phyloP scores from a whole-genome alignment of 1,140 invertebrate species.

The Teleogryllus occipitalis region DNA sequence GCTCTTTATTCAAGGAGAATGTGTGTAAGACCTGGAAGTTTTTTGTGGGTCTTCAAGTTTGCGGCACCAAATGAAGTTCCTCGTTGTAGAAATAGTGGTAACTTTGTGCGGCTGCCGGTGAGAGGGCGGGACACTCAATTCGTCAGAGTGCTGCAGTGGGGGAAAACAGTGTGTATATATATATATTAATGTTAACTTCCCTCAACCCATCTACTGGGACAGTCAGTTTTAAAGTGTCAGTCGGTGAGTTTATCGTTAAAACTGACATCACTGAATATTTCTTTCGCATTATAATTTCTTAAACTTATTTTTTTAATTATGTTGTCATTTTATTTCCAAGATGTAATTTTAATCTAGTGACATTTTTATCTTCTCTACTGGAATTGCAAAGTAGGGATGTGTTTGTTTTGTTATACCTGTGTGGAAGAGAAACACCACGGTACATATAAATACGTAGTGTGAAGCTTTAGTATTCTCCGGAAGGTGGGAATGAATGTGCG shows the following conservation, averaged over 20 bases:
- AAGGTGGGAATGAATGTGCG: constrained; percentile 15
- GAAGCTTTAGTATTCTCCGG: constrained; percentile 20
- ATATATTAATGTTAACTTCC: constrained; percentile 19
- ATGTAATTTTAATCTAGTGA: constrained; percentile 7
- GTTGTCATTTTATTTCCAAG: constrained; percentile 5
- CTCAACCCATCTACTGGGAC: constrained; percentile 8
- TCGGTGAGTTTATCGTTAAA: neutral
- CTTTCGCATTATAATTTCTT: constrained; percentile 1
- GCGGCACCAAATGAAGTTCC: constrained; percentile 17
- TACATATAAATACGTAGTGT: constrained; percentile 20
- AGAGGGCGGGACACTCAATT: neutral
- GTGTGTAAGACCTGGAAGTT: constrained; percentile 6
- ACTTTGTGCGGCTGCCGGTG: constrained; percentile 9
- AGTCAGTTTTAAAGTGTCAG: constrained; percentile 4
- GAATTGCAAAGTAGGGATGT: constrained; percentile 20
- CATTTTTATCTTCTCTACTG: constrained; percentile 16
- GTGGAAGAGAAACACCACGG: constrained; percentile 17
- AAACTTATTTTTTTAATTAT: neutral
- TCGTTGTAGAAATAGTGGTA: constrained; percentile 16
- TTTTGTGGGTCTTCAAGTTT: constrained; percentile 12
- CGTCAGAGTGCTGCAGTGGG: constrained; percentile 10
- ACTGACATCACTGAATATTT: neutral
- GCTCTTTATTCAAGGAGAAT: constrained; percentile 6
- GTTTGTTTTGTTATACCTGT: constrained; percentile 19
- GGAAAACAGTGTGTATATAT: constrained; percentile 13